These are phyloP conservation scores for Cantharis rufa DNA, from an alignment of 2,888 invertebrate species.

Conservation along the genomic window DNA sequence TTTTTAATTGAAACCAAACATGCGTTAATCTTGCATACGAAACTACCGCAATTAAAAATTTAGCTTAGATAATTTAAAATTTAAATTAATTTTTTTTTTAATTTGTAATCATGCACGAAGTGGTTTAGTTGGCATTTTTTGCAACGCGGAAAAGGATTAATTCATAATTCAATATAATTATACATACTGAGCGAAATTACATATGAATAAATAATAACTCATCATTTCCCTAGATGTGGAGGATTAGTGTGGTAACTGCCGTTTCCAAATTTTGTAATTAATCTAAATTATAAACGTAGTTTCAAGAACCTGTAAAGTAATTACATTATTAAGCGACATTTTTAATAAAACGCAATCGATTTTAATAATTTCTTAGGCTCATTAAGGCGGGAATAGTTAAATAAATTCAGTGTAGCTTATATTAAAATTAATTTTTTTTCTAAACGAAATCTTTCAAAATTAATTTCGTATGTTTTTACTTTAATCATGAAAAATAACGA, in stretches of 20 bases:
- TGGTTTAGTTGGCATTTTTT: not conserved
- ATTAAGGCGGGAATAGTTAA: not conserved
- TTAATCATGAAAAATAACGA: not conserved
- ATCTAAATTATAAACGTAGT: conserved; percentile 31
- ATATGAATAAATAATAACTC: conserved; percentile 49
- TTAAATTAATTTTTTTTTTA: not conserved
- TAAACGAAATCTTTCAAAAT: not conserved
- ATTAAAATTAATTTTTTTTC: not conserved
- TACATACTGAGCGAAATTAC: conserved; percentile 50
- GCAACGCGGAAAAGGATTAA: conserved; percentile 43
- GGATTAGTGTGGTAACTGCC: conserved; percentile 25
- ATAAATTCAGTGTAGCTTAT: not conserved
- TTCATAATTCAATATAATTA: conserved; percentile 51
- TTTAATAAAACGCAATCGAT: not conserved
- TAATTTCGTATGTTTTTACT: not conserved
- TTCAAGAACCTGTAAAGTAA: conserved; percentile 25
- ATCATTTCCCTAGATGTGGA: conserved; percentile 43
- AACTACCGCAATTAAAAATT: not conserved
- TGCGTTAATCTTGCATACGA: not conserved
- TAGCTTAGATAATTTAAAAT: not conserved
- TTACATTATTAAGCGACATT: conserved; percentile 24
- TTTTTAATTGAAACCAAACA: not conserved
- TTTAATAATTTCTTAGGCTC: not conserved
- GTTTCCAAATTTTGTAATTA: conserved; percentile 32
- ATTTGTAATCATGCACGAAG: not conserved